These are phyloP conservation scores for Dolichotis patagonum DNA, from an alignment of 2,113 vertebrate genomes.

Conservation along the genomic window DNA sequence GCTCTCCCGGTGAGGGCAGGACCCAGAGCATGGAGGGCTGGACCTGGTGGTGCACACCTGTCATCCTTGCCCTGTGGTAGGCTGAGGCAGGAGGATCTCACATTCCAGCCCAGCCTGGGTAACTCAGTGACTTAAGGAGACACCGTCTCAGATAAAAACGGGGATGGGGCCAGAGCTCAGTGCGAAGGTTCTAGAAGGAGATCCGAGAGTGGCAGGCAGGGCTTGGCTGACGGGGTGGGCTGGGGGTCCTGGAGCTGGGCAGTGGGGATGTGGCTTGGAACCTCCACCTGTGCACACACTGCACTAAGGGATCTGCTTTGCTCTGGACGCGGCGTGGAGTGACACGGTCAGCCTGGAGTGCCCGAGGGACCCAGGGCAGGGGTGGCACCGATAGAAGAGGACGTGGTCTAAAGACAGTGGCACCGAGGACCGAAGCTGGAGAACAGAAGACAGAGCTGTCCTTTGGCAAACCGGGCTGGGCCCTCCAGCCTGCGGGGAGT, in stretches of 20 bases:
- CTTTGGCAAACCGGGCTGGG: not conserved
- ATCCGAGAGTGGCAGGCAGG: no score
- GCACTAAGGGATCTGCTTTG: not conserved
- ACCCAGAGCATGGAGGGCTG: not conserved
- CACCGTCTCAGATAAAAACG: not conserved
- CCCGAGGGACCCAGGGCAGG: fast-evolving
- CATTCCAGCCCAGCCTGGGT: not conserved
- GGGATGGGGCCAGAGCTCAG: not conserved
- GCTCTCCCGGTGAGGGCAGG: not conserved
- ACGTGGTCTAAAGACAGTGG: not conserved
- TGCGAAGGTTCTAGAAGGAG: not conserved
- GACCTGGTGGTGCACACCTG: not conserved
- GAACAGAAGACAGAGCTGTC: not conserved
- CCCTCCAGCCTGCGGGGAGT: not conserved
- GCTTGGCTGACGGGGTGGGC: not conserved
- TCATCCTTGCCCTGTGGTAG: not conserved
- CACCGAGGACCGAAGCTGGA: not conserved
- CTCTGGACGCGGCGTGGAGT: not conserved
- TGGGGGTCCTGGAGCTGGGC: not conserved
- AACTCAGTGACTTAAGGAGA: not conserved
- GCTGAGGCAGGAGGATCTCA: not conserved
- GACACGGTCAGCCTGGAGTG: not conserved
- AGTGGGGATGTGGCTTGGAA: not conserved
- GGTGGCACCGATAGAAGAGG: no score
- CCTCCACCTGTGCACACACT: not conserved